Evolutionary conservation across 1,140 invertebrate species (phyloP).

Genomic region (Harpegnathos saltator): DNA sequence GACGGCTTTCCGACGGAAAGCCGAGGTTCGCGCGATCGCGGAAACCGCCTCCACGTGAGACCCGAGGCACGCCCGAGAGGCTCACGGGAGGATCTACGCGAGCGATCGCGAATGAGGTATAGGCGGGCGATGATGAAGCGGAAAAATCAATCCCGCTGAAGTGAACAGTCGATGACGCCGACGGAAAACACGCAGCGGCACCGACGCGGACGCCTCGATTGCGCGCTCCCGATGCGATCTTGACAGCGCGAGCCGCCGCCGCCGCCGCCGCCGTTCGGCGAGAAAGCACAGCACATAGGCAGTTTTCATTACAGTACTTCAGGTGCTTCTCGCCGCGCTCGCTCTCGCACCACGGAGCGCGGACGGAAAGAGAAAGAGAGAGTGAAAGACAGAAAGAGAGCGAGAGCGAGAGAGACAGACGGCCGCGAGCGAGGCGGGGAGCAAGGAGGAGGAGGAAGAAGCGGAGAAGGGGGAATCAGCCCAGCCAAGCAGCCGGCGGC

Average conservation of each 20-base stretch:
- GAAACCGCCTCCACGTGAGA: too few relatives aligned
- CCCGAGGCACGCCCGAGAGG: too few relatives aligned
- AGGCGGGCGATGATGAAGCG: too few relatives aligned
- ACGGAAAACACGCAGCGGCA: background rate
- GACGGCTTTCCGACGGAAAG: too few relatives aligned
- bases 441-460: background rate
- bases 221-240: background rate
- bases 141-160: too few relatives aligned
- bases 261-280: slow-evolving; percentile 66
- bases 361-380: too few relatives aligned
- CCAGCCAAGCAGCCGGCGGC: slow-evolving; percentile 25
- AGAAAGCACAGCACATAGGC: slow-evolving; percentile 50
- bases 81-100: too few relatives aligned
- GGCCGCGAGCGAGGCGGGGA: background rate
- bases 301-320: slow-evolving; percentile 67
- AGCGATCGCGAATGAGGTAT: too few relatives aligned
- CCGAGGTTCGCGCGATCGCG: too few relatives aligned
- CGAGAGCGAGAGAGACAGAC: background rate
- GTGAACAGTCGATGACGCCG: background rate
- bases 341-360: slow-evolving; percentile 32
- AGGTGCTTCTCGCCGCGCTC: slow-evolving; percentile 50
- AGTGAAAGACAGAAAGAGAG: background rate
- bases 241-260: slow-evolving; percentile 65
- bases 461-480: slow-evolving; percentile 12
- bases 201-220: background rate